Conservation (phyloP, 2,113 vertebrate species). For the Climacteris rufus region DNA sequence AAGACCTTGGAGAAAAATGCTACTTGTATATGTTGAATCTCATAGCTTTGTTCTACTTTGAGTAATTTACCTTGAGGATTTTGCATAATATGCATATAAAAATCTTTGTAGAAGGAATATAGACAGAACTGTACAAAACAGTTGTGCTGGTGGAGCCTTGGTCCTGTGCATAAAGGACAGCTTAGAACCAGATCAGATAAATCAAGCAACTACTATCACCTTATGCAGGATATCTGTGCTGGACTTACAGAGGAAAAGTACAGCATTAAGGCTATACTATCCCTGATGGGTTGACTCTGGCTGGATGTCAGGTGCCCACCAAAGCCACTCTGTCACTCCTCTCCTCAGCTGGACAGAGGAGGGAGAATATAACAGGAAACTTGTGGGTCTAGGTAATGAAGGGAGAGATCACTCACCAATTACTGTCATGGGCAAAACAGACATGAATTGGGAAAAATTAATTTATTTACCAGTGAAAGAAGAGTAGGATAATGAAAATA, state of each 20-base stretch:
- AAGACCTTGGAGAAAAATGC: neutral
- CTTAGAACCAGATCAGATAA: neutral
- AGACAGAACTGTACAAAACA: neutral
- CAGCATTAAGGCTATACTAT: neutral
- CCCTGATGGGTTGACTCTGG: neutral
- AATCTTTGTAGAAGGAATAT: neutral
- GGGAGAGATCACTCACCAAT: neutral
- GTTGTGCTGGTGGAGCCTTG: neutral
- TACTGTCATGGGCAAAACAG: neutral
- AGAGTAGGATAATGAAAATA: neutral
- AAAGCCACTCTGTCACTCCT: neutral
- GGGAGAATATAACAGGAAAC: neutral
- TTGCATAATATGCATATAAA: neutral
- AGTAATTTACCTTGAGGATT: slow-evolving; percentile 18
- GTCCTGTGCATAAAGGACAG: neutral
- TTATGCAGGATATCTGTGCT: neutral
- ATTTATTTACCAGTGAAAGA: neutral
- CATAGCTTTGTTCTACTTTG: neutral
- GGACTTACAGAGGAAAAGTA: neutral
- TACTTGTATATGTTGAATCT: neutral
- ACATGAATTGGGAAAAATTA: neutral
- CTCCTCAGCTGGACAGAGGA: neutral
- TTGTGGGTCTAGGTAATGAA: neutral
- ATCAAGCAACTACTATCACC: neutral
- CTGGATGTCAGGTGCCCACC: neutral